Conservation (phyloP, 2,113 vertebrate genomes). For the Stegastes partitus region DNA sequence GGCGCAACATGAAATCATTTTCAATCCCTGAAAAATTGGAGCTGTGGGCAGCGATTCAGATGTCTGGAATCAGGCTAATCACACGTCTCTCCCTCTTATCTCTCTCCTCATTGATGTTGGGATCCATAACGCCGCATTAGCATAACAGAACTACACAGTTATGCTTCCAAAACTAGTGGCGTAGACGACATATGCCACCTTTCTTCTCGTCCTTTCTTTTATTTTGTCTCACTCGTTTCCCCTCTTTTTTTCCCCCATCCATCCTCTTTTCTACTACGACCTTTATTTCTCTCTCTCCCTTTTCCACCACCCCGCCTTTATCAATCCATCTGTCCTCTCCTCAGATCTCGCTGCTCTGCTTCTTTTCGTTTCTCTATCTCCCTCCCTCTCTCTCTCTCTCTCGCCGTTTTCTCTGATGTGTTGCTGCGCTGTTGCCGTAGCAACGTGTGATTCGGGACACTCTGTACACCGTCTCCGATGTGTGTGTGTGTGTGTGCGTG, state of each 20-base stretch:
- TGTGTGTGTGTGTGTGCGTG: slow-evolving; percentile 14
- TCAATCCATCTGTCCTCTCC: slow-evolving; percentile 46
- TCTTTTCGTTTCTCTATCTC: slow-evolving; percentile 29
- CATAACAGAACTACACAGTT: not conserved
- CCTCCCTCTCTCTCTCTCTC: slow-evolving; percentile 25
- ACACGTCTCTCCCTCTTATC: too few relatives aligned
- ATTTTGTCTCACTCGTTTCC: not conserved
- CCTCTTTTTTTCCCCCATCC: not conserved
- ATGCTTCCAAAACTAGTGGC: not conserved
- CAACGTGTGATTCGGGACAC: slow-evolving; percentile 79
- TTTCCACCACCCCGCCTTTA: slow-evolving; percentile 8
- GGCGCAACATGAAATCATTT: not conserved
- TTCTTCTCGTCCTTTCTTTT: not conserved
- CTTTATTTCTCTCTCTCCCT: not conserved
- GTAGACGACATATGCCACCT: not conserved
- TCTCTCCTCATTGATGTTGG: not conserved
- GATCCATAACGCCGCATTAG: not conserved
- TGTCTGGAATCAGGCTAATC: not conserved
- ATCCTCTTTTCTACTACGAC: not conserved
- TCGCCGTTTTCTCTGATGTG: slow-evolving; percentile 66
- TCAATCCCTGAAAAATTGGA: not conserved
- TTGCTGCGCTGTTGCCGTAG: slow-evolving; percentile 77
- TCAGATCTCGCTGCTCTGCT: slow-evolving; percentile 49
- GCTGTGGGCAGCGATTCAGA: not conserved
- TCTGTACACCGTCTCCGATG: slow-evolving; percentile 52